A percentile compares a stretch with the other conserved stretches of the same genome.
phyloP scores from a whole-genome alignment of 2,113 vertebrate genomes.

The Notothenia rossii region DNA sequence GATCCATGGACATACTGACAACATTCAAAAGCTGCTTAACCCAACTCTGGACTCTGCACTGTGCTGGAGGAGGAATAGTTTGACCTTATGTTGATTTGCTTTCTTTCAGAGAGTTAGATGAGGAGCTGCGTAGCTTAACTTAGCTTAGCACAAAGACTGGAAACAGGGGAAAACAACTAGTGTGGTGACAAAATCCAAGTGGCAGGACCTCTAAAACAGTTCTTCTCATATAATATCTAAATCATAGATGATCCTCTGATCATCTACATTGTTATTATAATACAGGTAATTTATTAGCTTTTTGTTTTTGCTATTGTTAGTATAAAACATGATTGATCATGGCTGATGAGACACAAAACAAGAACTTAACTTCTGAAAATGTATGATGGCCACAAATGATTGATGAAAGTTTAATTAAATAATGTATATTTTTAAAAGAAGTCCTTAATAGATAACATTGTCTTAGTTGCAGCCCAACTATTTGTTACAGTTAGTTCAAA shows the following conservation, averaged over 20 bases:
- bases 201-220: neutral
- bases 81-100: neutral
- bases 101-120: neutral
- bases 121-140: neutral
- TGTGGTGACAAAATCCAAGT: neutral
- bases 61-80: neutral
- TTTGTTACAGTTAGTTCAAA: neutral
- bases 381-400: neutral
- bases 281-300: neutral
- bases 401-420: no score
- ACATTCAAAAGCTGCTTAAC: neutral
- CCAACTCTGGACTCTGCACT: neutral
- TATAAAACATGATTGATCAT: no score
- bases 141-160: slow-evolving; percentile 5
- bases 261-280: no score
- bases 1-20: slow-evolving; percentile 5
- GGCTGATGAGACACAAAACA: neutral
- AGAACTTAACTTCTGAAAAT: neutral
- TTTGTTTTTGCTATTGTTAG: neutral
- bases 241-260: neutral
- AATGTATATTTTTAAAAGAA: neutral
- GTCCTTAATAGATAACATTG: neutral
- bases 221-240: neutral
- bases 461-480: neutral
- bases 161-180: neutral